Evolutionary conservation across 2,797 vertebrate genomes (phyloP).

Genomic region (Enteromius thamalakanensis): DNA sequence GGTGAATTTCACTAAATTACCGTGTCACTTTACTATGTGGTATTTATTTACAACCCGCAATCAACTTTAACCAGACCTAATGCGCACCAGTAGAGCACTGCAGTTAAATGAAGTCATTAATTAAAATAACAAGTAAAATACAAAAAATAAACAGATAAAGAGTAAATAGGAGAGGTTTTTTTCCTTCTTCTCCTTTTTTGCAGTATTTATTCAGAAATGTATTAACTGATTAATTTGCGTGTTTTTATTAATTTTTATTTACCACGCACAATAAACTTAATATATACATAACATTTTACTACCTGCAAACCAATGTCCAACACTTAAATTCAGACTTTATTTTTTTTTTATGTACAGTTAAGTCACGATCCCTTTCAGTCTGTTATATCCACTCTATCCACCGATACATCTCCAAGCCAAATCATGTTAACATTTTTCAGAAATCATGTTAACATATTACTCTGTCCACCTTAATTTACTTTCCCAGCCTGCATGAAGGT

Average conservation of each 20-base stretch:
- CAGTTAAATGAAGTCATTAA: not conserved
- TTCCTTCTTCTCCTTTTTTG: too few relatives aligned
- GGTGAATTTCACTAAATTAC: not conserved
- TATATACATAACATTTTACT: too few relatives aligned
- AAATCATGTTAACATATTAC: slow-evolving; percentile 75
- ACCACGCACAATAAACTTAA: not conserved
- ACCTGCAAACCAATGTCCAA: not conserved
- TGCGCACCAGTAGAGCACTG: not conserved
- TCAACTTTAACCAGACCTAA: slow-evolving; percentile 11
- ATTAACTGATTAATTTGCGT: not conserved
- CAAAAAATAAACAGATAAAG: not conserved
- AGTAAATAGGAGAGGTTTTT: too few relatives aligned
- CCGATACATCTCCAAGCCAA: slow-evolving; percentile 67
- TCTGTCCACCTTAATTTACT: slow-evolving; percentile 59
- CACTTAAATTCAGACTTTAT: not conserved
- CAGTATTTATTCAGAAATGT: not conserved
- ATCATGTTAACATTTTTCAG: slow-evolving; percentile 72
- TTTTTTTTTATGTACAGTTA: too few relatives aligned
- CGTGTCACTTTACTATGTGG: not conserved
- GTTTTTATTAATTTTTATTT: not conserved
- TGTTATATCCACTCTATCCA: slow-evolving; percentile 68
- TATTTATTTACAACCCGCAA: not conserved
- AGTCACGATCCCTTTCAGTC: slow-evolving; percentile 46
- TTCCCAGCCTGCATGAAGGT: slow-evolving; percentile 62
- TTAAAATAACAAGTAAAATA: not conserved